A percentile compares a stretch with the other conserved stretches of the same genome.
Conservation (phyloP, 2,888 invertebrate species). For the Cynaeus angustus region DNA sequence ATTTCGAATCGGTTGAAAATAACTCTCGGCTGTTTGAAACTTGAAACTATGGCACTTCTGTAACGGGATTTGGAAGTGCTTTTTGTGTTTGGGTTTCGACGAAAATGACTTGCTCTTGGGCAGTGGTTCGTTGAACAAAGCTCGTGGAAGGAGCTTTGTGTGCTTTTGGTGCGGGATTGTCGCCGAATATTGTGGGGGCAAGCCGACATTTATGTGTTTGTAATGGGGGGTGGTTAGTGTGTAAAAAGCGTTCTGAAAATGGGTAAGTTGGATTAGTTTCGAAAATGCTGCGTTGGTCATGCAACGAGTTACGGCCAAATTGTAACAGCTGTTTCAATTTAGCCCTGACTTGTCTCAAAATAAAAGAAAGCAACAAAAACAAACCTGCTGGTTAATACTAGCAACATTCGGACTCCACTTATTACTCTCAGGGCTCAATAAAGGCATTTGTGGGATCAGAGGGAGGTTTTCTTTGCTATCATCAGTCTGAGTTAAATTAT, state of each 20-base stretch:
- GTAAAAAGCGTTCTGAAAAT: constrained; percentile 72
- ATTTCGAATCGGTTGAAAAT: constrained; percentile 79
- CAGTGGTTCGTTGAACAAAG: constrained; percentile 69
- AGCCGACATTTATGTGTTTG: constrained; percentile 76
- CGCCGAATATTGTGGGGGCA: constrained; percentile 70
- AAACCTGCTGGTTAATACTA: constrained; percentile 65
- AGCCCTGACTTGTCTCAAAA: constrained; percentile 61
- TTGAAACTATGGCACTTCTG: constrained; percentile 80
- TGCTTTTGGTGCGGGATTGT: constrained; percentile 75
- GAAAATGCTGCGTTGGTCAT: not conserved
- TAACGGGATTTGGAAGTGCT: constrained; percentile 77
- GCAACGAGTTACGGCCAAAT: no score
- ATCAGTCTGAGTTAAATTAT: constrained; percentile 52
- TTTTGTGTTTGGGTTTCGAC: constrained; percentile 74
- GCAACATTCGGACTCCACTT: constrained; percentile 60
- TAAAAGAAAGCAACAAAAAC: constrained; percentile 53
- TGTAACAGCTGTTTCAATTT: constrained; percentile 38
- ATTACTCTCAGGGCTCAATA: constrained; percentile 63
- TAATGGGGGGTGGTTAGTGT: constrained; percentile 73
- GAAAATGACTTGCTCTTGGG: constrained; percentile 70
- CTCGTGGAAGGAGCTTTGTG: constrained; percentile 71
- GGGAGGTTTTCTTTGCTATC: constrained; percentile 53
- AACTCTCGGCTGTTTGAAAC: constrained; percentile 73
- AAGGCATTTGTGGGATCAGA: constrained; percentile 66
- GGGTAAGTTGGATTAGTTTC: constrained; percentile 60